These are phyloP conservation scores for Mobula birostris DNA, from an alignment of 2,113 vertebrate genomes.

Conservation along the genomic window DNA sequence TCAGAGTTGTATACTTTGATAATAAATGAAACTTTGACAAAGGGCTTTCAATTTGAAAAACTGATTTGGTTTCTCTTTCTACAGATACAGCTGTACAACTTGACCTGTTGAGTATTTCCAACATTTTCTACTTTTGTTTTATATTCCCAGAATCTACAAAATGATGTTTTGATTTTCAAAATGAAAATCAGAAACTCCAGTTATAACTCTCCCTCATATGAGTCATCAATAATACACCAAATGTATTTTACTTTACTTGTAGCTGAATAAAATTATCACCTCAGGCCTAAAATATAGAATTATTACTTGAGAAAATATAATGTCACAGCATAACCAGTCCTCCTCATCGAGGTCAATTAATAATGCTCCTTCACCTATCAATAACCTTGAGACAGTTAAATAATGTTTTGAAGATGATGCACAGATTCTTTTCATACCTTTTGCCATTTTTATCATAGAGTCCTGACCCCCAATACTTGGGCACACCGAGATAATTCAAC, in stretches of 20 bases:
- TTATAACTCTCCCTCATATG: background rate
- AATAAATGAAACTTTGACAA: too few species aligned
- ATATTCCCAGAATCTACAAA: too few species aligned
- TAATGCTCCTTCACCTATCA: background rate
- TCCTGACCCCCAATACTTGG: slow-evolving; percentile 88
- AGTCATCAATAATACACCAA: background rate
- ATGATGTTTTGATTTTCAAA: too few species aligned
- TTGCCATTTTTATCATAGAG: slow-evolving; percentile 79
- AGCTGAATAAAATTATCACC: background rate
- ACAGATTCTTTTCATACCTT: slow-evolving; percentile 55
- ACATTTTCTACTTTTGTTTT: too few species aligned
- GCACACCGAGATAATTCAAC: slow-evolving; percentile 80
- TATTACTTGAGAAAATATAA: background rate
- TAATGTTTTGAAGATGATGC: background rate
- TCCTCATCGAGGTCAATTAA: background rate
- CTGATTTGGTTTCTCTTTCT: too few species aligned
- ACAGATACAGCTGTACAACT: too few species aligned
- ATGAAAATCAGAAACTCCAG: too few species aligned
- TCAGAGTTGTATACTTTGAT: too few species aligned
- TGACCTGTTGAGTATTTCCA: too few species aligned
- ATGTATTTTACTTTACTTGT: background rate
- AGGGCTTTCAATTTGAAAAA: too few species aligned
- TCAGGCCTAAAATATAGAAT: background rate
- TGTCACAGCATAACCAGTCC: background rate
- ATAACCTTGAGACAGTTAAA: background rate